These are phyloP conservation scores for Buphagus erythrorhynchus DNA, from an alignment of 2,797 vertebrate species.

Conservation along the genomic window DNA sequence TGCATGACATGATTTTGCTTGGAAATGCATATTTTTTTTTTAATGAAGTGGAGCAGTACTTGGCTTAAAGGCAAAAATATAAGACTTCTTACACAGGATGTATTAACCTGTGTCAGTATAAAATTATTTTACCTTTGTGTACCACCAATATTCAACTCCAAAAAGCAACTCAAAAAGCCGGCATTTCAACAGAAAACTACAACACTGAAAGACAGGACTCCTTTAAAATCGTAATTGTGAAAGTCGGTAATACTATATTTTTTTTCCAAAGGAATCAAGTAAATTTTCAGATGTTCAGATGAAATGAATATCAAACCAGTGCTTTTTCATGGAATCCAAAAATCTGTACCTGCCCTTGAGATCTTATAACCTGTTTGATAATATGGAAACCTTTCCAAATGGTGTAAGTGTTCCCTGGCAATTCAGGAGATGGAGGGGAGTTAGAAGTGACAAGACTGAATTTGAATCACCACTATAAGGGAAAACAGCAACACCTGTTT, in stretches of 20 bases:
- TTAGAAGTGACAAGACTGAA: not conserved
- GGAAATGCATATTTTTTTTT: not conserved
- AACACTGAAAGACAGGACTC: not conserved
- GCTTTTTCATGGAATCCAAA: not conserved
- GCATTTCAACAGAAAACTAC: not conserved
- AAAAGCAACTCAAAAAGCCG: not conserved
- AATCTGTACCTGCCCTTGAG: not conserved
- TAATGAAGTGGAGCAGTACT: not conserved
- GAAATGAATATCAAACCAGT: not conserved
- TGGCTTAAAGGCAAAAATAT: not conserved
- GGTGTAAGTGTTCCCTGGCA: not conserved
- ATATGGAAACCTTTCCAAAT: not conserved
- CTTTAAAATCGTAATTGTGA: not conserved
- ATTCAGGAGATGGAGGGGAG: not conserved
- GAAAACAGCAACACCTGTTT: not conserved
- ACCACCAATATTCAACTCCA: not conserved
- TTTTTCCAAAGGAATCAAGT: not conserved
- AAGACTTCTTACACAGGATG: not conserved
- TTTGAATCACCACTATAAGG: not conserved
- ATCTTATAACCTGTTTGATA: not conserved
- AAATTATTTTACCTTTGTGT: not conserved
- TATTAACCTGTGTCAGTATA: not conserved
- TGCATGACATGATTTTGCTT: not conserved
- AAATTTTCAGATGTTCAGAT: not conserved
- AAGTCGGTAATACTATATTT: not conserved